These are phyloP conservation scores for Notechis scutatus DNA, from an alignment of 2,113 vertebrate genomes.

Conservation along the genomic window DNA sequence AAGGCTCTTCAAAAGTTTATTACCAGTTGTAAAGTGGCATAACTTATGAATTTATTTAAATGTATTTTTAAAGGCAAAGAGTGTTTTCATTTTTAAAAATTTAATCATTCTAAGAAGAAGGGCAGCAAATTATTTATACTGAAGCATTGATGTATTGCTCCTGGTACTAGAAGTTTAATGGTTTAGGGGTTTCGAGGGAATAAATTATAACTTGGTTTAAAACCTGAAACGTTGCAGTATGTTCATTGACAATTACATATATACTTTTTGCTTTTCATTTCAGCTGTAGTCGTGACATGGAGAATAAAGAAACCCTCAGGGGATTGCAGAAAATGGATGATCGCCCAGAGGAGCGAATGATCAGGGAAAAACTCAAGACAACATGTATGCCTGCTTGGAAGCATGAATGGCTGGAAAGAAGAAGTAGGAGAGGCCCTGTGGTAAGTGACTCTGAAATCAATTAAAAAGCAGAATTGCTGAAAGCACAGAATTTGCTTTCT, in stretches of 20 bases:
- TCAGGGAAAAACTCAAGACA: slow-evolving; percentile 88
- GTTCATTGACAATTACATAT: slow-evolving; percentile 19
- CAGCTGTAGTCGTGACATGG: slow-evolving; percentile 80
- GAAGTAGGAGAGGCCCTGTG: slow-evolving; percentile 82
- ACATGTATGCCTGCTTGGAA: slow-evolving; percentile 93
- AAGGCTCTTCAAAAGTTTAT: not conserved
- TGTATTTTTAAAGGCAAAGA: not conserved
- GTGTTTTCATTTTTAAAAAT: slow-evolving; percentile 9
- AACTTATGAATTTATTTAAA: not conserved
- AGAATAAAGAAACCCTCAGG: slow-evolving; percentile 83
- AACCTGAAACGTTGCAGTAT: not conserved
- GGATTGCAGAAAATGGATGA: slow-evolving; percentile 91
- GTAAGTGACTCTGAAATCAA: slow-evolving; percentile 64
- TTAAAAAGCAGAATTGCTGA: not conserved
- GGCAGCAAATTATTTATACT: not conserved
- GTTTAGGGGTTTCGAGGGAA: slow-evolving; percentile 12
- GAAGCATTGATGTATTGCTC: slow-evolving; percentile 19
- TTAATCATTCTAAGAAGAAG: not conserved
- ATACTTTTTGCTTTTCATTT: slow-evolving; percentile 30
- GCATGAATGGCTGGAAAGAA: slow-evolving; percentile 87
- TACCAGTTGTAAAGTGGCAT: not conserved
- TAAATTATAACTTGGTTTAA: not conserved
- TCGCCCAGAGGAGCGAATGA: slow-evolving; percentile 87
- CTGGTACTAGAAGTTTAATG: slow-evolving; percentile 1
- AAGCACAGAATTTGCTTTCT: not conserved